A percentile compares a stretch with the other conserved stretches of the same genome.
phyloP scores from a whole-genome alignment of 2,888 invertebrate genomes.

The Leuctra nigra region DNA sequence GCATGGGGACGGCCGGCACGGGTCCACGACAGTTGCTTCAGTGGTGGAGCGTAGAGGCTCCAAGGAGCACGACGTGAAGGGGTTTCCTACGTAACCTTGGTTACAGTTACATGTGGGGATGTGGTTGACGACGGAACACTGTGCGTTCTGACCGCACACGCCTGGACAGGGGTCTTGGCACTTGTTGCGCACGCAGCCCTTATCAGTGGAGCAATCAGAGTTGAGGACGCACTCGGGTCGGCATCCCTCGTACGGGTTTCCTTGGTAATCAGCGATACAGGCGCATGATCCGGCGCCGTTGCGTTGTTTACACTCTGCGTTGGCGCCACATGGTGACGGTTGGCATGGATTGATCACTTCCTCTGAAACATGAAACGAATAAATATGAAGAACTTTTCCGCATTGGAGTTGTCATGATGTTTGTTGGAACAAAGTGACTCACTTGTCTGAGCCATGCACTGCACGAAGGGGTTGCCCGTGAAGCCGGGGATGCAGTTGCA shows the following conservation, averaged over 20 bases:
- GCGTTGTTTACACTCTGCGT: conserved; percentile 69
- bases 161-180: conserved; percentile 83
- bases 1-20: conserved; percentile 60
- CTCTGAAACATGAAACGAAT: no score
- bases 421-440: conserved; percentile 28
- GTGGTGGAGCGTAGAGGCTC: conserved; percentile 32
- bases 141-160: conserved; percentile 74
- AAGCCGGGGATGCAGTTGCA: conserved; percentile 71
- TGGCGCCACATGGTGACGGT: conserved; percentile 81
- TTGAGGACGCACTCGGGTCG: conserved; percentile 82
- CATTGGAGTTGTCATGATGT: not conserved
- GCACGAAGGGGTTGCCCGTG: conserved; percentile 76
- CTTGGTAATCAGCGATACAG: conserved; percentile 73
- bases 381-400: no score
- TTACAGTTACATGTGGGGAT: conserved; percentile 77
- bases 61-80: conserved; percentile 56
- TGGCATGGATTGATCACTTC: conserved; percentile 45
- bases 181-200: conserved; percentile 75
- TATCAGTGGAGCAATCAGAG: conserved; percentile 76
- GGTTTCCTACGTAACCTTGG: conserved; percentile 69
- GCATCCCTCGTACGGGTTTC: conserved; percentile 81
- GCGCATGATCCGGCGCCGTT: conserved; percentile 75
- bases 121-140: conserved; percentile 78
- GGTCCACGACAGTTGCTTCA: conserved; percentile 44
- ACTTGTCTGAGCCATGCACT: conserved; percentile 59